Conservation (phyloP, 2,888 invertebrate genomes). For the Aradus depressus region DNA sequence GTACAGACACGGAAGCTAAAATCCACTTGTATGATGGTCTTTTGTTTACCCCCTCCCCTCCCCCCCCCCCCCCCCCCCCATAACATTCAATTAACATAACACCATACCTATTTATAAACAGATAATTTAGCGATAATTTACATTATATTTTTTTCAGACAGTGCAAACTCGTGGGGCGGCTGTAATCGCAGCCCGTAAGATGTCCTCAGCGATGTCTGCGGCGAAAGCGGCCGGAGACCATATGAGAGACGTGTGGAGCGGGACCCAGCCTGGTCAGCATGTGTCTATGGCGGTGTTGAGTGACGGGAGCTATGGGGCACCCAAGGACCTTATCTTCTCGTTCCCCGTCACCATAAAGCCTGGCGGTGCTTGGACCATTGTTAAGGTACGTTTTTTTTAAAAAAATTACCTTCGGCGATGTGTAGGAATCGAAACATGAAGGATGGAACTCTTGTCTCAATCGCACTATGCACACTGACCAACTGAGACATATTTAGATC, state of each 20-base stretch:
- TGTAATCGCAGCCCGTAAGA: constrained; percentile 91
- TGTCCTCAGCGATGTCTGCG: constrained; percentile 98
- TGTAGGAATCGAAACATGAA: too few relatives aligned
- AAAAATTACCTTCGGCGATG: too few relatives aligned
- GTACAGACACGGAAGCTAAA: too few relatives aligned
- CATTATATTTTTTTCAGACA: constrained; percentile 42
- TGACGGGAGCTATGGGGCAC: constrained; percentile 88
- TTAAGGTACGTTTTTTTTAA: too few relatives aligned
- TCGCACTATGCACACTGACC: too few relatives aligned
- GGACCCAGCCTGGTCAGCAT: constrained; percentile 61
- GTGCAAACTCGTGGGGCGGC: constrained; percentile 97
- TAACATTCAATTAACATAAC: not conserved
- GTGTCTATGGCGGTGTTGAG: constrained; percentile 96
- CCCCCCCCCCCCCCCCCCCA: not conserved
- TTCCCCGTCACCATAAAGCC: constrained; percentile 75
- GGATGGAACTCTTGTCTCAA: too few relatives aligned
- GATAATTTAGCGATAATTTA: not conserved
- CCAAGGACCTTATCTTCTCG: constrained; percentile 84
- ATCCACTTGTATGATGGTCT: too few relatives aligned
- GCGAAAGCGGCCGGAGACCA: constrained; percentile 98
- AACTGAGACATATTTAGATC: too few relatives aligned
- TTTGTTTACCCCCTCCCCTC: not conserved
- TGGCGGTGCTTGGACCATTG: constrained; percentile 41
- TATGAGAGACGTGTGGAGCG: constrained; percentile 92
- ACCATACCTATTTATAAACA: not conserved